These are phyloP conservation scores for Carposina sasakii DNA, from an alignment of 1,140 invertebrate species.

Conservation along the genomic window DNA sequence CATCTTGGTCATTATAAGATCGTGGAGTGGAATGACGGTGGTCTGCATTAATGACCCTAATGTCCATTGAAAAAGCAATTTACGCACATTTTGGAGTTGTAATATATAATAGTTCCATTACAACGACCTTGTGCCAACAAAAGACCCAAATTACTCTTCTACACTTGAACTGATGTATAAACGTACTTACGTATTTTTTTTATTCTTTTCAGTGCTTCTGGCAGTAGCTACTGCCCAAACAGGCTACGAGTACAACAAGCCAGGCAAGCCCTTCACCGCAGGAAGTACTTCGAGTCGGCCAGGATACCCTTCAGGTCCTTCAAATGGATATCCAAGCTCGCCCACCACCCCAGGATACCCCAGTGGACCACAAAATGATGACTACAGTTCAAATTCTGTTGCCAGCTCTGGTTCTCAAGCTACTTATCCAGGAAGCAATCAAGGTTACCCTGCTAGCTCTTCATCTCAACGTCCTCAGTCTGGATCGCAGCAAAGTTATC, in stretches of 20 bases:
- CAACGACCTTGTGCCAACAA: too few species aligned
- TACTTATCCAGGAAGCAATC: slow-evolving; percentile 40
- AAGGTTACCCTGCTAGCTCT: slow-evolving; percentile 41
- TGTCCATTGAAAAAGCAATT: too few species aligned
- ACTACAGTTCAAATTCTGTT: not conserved
- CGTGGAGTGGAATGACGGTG: too few species aligned
- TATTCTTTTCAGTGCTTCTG: slow-evolving; percentile 53
- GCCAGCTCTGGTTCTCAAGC: slow-evolving; percentile 33
- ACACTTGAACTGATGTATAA: too few species aligned
- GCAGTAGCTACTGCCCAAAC: slow-evolving; percentile 53
- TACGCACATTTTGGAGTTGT: too few species aligned
- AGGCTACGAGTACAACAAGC: slow-evolving; percentile 74
- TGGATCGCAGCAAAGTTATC: not conserved
- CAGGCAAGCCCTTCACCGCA: slow-evolving; percentile 63
- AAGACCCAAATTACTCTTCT: too few species aligned
- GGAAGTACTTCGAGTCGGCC: slow-evolving; percentile 34
- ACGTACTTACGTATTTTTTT: too few species aligned
- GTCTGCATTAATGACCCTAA: too few species aligned
- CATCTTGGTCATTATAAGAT: too few species aligned
- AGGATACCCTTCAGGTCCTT: slow-evolving; percentile 31
- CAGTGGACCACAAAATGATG: not conserved
- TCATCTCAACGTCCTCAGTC: not conserved
- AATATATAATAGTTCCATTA: too few species aligned
- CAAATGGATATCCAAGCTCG: slow-evolving; percentile 27
- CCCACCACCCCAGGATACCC: not conserved